Conservation (phyloP, 2,113 vertebrate genomes). For the Dromas ardeola region DNA sequence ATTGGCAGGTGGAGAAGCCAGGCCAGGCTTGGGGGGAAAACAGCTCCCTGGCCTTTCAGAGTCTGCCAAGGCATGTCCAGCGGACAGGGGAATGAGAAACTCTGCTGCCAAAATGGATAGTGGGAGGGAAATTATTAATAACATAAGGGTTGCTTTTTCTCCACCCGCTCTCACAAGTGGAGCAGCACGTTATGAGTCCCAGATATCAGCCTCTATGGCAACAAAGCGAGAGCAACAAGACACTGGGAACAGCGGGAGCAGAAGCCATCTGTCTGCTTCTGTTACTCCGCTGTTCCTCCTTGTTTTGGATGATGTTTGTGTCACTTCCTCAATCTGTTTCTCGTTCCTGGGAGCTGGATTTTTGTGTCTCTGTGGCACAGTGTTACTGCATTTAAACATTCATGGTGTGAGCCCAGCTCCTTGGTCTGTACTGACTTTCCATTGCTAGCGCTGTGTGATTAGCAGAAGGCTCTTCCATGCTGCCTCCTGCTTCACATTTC, state of each 20-base stretch:
- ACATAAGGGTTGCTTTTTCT: background rate
- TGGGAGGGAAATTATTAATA: background rate
- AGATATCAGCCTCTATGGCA: slow-evolving; percentile 36
- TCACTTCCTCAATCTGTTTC: slow-evolving; percentile 62
- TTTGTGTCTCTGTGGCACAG: background rate
- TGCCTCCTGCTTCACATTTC: slow-evolving; percentile 41
- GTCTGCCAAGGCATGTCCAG: background rate
- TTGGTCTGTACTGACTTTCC: slow-evolving; percentile 5
- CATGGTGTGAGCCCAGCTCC: background rate
- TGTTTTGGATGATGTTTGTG: slow-evolving; percentile 27
- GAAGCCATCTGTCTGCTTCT: slow-evolving; percentile 56
- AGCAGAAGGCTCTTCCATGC: background rate
- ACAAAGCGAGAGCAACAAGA: slow-evolving; percentile 39
- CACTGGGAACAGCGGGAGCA: background rate
- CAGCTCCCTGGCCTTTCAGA: background rate
- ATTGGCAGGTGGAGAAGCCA: background rate
- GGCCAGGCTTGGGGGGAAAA: background rate
- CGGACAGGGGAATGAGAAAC: background rate
- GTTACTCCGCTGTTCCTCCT: slow-evolving; percentile 20
- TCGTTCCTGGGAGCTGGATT: slow-evolving; percentile 33
- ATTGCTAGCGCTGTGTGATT: background rate
- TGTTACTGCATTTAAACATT: background rate
- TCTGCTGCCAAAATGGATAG: background rate
- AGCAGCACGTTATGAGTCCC: background rate
- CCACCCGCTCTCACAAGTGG: background rate